phyloP scores from a whole-genome alignment of 2,113 vertebrate genomes.

The Glaucidium brasilianum region DNA sequence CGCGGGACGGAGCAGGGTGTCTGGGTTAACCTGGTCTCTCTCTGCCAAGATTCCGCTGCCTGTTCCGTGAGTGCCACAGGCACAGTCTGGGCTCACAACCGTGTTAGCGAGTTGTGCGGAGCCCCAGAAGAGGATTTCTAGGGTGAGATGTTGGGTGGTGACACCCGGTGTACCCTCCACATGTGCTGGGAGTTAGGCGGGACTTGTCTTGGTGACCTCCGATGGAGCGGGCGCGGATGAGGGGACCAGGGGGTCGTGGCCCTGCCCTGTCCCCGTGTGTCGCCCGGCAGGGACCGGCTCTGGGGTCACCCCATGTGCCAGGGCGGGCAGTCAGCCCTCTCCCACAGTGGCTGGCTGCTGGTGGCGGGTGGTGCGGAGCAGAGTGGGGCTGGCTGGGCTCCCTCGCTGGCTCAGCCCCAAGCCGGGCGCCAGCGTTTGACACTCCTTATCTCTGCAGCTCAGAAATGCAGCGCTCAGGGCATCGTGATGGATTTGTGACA shows the following conservation, averaged over 20 bases:
- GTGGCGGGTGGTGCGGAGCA: background rate
- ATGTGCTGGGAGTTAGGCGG: no score
- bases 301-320: background rate
- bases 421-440: background rate
- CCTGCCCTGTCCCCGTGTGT: rapidly evolving
- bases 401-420: background rate
- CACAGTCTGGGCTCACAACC: rapidly evolving
- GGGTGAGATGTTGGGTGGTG: background rate
- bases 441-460: conserved; percentile 44
- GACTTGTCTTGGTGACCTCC: rapidly evolving
- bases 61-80: background rate
- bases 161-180: rapidly evolving
- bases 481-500: conserved; percentile 60
- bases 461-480: conserved; percentile 9
- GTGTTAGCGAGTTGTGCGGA: rapidly evolving
- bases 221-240: rapidly evolving
- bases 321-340: rapidly evolving
- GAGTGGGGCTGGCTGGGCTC: background rate
- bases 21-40: background rate
- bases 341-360: background rate
- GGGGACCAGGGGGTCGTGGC: background rate
- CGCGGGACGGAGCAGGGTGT: rapidly evolving
- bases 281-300: background rate
- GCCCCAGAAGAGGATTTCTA: background rate
- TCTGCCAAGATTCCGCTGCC: background rate